Base-by-base conservation (phyloP, 1,140 invertebrate species). In the Frieseomelitta varia region DNA sequence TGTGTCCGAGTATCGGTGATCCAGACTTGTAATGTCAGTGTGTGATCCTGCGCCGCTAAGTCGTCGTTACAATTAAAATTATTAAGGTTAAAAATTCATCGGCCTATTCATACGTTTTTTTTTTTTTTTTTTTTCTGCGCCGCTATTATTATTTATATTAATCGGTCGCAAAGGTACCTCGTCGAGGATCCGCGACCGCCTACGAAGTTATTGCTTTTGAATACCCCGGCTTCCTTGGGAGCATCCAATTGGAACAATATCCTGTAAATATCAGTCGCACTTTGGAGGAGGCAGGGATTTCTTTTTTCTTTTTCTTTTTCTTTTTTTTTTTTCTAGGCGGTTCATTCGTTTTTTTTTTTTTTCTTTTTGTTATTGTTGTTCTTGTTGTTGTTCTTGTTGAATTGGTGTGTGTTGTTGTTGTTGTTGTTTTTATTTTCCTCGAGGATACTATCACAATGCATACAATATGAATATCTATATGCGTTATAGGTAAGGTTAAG, bases 191-290 rank as follows among this genome's bases (percentile, higher is more conserved):
- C 82, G 84, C 86, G 84, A 80, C 87, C 91, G 85, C 73, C 93
- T 93, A 93, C 92, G 80, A 93, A 91, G 83, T 93, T 93, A 94
- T 94, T 94, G 94, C 93, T 94, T 94, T 94, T 94, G 92, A 94
- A 94, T 94, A 94, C 93, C 92, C 92, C 93, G 93, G 94, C 93
- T 94, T 94, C 87, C 87, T 91, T 94, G 93, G 93, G 93, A 93
- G 94, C 88, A 93, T 94, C 93, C 91, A 93, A 92, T 90, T 92
- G 93, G 92, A 94, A 94, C 94, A 95, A 94, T 94, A 95, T 94
- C 92, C 93, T 94, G 93, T 93, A 94, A 94, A 95, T 94, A 95
- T 94, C 94, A 94, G 93, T 94, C 91, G 89, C 91, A 79, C 77
- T 86, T 79, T 79, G 78, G 75, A 82, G 75, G 85, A 71, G 87